Percentiles rank a stretch among this genome's conserved stretches.
These are phyloP conservation scores for Catostylus mosaicus DNA, from an alignment of 30 jellyfish, hydroid and myxozoan species.

Conservation along the genomic window DNA sequence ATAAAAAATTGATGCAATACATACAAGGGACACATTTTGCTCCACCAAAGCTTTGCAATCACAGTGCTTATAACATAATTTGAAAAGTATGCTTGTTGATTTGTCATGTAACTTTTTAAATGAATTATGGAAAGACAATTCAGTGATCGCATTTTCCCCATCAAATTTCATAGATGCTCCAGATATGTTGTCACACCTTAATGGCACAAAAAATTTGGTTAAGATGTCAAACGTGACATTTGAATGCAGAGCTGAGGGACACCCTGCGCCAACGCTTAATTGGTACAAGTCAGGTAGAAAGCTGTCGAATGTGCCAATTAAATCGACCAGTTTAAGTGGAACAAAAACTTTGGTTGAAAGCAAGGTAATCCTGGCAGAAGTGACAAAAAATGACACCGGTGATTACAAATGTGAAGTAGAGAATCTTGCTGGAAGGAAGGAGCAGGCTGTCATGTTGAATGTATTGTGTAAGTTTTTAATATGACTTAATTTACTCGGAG, in stretches of 20 bases:
- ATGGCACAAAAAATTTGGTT: conserved; percentile 17
- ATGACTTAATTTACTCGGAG: background rate
- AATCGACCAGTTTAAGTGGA: background rate
- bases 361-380: conserved; percentile 18
- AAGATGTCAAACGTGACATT: conserved; percentile 35
- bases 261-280: conserved; percentile 53
- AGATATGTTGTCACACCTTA: conserved; percentile 28
- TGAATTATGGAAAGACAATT: too few species aligned
- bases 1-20: too few species aligned
- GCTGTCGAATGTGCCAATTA: conserved; percentile 10
- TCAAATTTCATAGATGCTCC: conserved; percentile 44
- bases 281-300: conserved; percentile 48
- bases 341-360: conserved; percentile 64
- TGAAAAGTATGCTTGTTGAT: too few species aligned
- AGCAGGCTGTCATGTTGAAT: conserved; percentile 34
- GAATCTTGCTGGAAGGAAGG: conserved; percentile 55
- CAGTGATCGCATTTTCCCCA: too few species aligned
- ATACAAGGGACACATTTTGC: too few species aligned
- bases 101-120: too few species aligned
- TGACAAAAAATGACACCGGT: conserved; percentile 57
- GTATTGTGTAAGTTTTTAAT: conserved; percentile 75
- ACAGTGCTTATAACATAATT: too few species aligned
- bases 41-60: too few species aligned
- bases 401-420: conserved; percentile 69
- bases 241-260: conserved; percentile 64